These are phyloP conservation scores for Chloropsis hardwickii DNA, from an alignment of 2,113 vertebrate species.

Conservation along the genomic window DNA sequence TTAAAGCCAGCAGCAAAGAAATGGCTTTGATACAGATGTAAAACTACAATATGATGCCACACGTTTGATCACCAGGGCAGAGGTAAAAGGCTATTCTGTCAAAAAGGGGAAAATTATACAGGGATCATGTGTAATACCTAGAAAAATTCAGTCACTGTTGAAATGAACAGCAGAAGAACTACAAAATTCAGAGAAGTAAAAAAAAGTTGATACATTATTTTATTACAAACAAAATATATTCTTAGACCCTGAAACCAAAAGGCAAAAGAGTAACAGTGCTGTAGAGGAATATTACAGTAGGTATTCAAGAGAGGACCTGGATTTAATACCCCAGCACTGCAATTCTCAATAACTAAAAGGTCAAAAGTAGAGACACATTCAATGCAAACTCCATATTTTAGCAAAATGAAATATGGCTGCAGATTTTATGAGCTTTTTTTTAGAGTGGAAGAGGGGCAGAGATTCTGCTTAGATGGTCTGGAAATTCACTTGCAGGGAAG, in stretches of 20 bases:
- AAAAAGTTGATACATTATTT: background rate
- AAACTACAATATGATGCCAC: background rate
- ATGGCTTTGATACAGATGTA: conserved; percentile 21
- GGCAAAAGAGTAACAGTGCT: background rate
- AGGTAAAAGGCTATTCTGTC: background rate
- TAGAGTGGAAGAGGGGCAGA: background rate
- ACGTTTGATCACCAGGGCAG: conserved; percentile 44
- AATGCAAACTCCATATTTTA: background rate
- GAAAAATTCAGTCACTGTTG: background rate
- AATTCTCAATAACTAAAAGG: background rate
- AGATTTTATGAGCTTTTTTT: background rate
- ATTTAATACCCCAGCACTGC: conserved; percentile 6
- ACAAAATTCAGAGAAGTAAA: background rate
- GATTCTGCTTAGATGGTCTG: background rate
- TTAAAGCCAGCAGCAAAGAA: conserved; percentile 57
- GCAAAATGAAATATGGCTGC: background rate
- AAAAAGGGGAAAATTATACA: background rate
- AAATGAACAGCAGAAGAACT: background rate
- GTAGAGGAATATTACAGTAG: conserved; percentile 10
- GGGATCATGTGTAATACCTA: background rate
- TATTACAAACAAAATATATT: background rate
- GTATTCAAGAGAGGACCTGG: background rate
- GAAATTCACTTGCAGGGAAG: background rate
- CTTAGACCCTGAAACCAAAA: background rate
- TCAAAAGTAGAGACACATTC: background rate